Conservation (phyloP, 2,888 invertebrate genomes). For the Oscheius sp. region DNA sequence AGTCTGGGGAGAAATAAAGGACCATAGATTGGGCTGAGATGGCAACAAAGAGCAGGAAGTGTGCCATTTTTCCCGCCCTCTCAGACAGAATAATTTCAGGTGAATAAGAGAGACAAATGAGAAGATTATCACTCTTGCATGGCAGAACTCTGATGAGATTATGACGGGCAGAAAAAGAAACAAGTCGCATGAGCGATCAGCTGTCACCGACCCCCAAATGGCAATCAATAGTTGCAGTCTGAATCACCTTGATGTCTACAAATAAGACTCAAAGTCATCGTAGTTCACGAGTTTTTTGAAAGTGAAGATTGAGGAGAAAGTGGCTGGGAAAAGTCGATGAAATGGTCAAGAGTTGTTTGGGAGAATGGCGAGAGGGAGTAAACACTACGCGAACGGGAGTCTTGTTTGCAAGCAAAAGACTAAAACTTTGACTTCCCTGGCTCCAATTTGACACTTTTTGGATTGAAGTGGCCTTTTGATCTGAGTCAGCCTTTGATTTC, state of each 20-base stretch:
- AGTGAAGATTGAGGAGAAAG: background rate
- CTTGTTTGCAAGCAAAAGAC: too few species aligned
- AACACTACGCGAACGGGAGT: too few species aligned
- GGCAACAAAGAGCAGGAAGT: too few species aligned
- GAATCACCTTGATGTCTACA: background rate
- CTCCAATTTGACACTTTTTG: too few species aligned
- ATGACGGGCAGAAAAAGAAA: background rate
- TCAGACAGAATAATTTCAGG: too few species aligned
- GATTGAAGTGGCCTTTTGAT: too few species aligned
- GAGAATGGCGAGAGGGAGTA: background rate
- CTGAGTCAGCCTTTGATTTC: too few species aligned
- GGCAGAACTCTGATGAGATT: background rate
- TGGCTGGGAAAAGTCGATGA: background rate
- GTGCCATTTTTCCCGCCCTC: too few species aligned
- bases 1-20: too few species aligned
- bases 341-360: background rate
- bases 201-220: background rate
- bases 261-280: background rate
- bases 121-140: background rate
- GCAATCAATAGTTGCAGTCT: background rate
- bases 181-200: conserved; percentile 4
- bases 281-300: background rate
- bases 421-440: too few species aligned
- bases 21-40: too few species aligned
- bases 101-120: background rate